A percentile compares a stretch with the other conserved stretches of the same genome.
Evolutionary conservation across 92 coral and sea anemone species (phyloP).

Genomic region (Hydrozoanthus gracilis): DNA sequence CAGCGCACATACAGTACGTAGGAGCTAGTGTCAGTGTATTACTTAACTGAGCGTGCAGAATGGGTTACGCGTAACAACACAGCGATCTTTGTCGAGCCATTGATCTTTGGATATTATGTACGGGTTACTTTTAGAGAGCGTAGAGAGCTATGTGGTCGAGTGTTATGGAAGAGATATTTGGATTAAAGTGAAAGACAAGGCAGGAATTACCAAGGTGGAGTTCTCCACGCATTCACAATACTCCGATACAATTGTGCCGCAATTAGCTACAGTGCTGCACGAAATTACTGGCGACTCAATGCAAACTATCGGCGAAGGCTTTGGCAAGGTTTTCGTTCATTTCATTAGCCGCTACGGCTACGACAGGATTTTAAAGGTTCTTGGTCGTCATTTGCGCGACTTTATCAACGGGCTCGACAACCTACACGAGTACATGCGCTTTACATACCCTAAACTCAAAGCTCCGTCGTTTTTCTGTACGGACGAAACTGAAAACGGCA

Average conservation of each 20-base stretch:
- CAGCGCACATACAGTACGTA: background rate
- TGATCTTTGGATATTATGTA: constrained; percentile 50
- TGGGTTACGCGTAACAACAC: too few relatives aligned
- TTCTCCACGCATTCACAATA: constrained; percentile 71
- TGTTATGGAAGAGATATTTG: constrained; percentile 73
- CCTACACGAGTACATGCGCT: constrained; percentile 83
- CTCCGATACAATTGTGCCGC: constrained; percentile 67
- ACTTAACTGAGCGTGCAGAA: too few relatives aligned
- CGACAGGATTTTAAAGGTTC: constrained; percentile 77
- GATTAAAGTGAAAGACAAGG: constrained; percentile 73
- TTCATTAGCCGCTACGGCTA: constrained; percentile 87
- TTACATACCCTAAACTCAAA: constrained; percentile 81
- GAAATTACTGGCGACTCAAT: constrained; percentile 66
- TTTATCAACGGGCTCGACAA: constrained; percentile 87
- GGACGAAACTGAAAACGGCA: constrained; percentile 81
- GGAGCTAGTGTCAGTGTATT: background rate
- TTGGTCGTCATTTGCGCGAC: constrained; percentile 89
- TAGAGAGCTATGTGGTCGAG: constrained; percentile 60
- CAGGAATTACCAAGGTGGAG: constrained; percentile 57
- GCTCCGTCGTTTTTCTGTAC: constrained; percentile 88
- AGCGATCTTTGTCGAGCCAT: background rate
- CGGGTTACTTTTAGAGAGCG: constrained; percentile 76
- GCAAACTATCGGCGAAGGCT: constrained; percentile 59
- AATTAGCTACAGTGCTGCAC: constrained; percentile 58
- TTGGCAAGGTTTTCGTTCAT: constrained; percentile 71